Conservation (phyloP, 1,140 invertebrate genomes). For the Argopecten irradians region DNA sequence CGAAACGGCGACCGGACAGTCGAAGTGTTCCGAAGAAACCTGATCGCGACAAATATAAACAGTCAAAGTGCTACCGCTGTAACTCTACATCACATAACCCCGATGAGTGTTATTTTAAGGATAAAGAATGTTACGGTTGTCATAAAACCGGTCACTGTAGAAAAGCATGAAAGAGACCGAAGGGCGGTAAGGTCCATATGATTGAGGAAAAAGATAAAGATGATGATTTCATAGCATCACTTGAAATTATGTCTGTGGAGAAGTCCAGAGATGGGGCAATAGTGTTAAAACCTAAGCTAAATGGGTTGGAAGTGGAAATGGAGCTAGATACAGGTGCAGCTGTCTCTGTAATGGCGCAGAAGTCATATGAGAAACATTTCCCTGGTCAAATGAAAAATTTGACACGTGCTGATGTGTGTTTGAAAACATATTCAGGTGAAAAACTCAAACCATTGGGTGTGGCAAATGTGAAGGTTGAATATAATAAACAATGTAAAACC, state of each 20-base stretch:
- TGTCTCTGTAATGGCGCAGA: slow-evolving; percentile 30
- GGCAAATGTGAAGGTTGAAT: slow-evolving; percentile 25
- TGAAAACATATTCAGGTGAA: slow-evolving; percentile 27
- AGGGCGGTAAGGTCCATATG: not conserved
- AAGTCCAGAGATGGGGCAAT: not conserved
- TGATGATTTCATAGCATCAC: not conserved
- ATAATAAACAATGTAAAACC: slow-evolving; percentile 28
- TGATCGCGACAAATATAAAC: not conserved
- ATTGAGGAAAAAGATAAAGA: not conserved
- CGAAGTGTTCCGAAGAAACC: no score
- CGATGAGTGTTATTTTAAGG: not conserved
- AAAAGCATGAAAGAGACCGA: not conserved
- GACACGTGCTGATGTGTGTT: slow-evolving; percentile 33
- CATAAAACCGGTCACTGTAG: slow-evolving; percentile 12
- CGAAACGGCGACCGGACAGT: no score
- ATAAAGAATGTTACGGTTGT: not conserved
- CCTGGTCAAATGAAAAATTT: not conserved
- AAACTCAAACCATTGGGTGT: no score
- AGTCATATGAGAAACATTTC: slow-evolving; percentile 21
- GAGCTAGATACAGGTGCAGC: slow-evolving; percentile 40
- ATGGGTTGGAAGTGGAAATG: slow-evolving; percentile 41
- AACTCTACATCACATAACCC: not conserved
- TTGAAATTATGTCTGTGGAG: not conserved
- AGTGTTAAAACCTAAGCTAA: no score
- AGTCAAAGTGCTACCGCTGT: not conserved